Base-by-base conservation (phyloP, 1,140 invertebrate genomes). In the Laupala kohalensis region DNA sequence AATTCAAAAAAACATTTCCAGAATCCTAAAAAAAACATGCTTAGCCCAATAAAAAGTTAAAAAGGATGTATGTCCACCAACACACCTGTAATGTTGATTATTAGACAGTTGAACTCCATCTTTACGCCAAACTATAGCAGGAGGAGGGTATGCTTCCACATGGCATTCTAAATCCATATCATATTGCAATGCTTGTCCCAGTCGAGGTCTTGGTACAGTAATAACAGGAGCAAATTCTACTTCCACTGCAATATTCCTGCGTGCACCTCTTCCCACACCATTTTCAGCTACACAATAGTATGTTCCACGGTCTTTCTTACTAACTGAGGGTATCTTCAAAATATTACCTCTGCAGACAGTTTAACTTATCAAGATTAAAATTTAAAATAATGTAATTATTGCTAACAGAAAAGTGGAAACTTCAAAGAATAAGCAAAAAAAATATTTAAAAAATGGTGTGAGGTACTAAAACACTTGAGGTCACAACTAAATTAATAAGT, bases 201-300 rank as follows among this genome's bases (percentile, higher is more conserved):
- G 81, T 15, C 92, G 84, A 0, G 91, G 91, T 66, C 90, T 83
- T 0, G 92, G 90, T 19, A 93, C 91, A 4, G 87, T 89, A 29
- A 96, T 91, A 0, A 94, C 90, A 0, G 94, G 94, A 0, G 91
- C 83, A 76, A 93, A 94, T 81, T 95, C 92, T 25, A 95, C 91
- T 81, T 96, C 93, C 1, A 96, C 85, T 71, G 92, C 93, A 74
- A 96, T 92, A 77, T 95, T 95, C 72, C 83, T 74, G 53, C 91
- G 82, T 5, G 91, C 89, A 0, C 93, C 93, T 75, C 88, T 88
- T 67, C 93, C 93, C 1, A 96, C 93, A 25, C 88, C 90, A 78
- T 97, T 96, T 78, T 96, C 94, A 27, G 94, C 94, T 15, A 96
- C 91, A 76, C 95, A 97, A 79, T 95, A 96, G 80, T 96, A 96